Base-by-base conservation (phyloP, 2,113 vertebrate genomes). In the Sphaerodactylus townsendi region DNA sequence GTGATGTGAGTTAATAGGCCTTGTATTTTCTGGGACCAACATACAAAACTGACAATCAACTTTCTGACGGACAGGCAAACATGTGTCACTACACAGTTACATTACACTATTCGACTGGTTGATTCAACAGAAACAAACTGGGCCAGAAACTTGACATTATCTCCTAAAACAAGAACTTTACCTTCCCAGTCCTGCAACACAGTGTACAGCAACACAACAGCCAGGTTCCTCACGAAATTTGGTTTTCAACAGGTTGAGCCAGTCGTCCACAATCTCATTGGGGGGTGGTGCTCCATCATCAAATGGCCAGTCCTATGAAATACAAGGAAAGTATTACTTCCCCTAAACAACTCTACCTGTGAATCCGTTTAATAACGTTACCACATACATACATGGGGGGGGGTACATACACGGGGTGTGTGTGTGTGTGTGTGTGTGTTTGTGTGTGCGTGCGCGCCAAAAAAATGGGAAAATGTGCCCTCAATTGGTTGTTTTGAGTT, bases 201-300 rank as follows among this genome's bases (percentile, higher is more conserved):
- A 99, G 96, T 99, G 99, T 73, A 99, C 99, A 14, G 98, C 99
- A 13, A 99, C 95, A 90, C 98, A 99, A 95, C 98, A 98, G 23
- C 98, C 98, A 0, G 98, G 97, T 87, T 99, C 96, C 84, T 99
- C 98, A 72, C 97, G 97, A 70, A 99, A 99, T 96, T 99, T 99
- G 92, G 91, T 97, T 97, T 97, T 99, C 89, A 99, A 91, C 81
- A 99, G 96, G 91, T 97, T 99, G 80, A 99, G 96, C 98, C 99
- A 99, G 91, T 99, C 98, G 0, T 99, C 99, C 92, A 99, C 99
- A 53, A 99, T 98, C 94, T 99, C 98, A 83, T 95, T 97, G 1
- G 99, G 98, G 81, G 99, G 98, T 28, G 98, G 97, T 0, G 98
- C 98, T 71, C 99, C 99, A 74, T 99, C 99, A 88, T 99, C 99